Evolutionary conservation across 2,113 vertebrate genomes (phyloP), one percentile per base, ranked within the genome.

Genomic region (Podocnemis expansa): DNA sequence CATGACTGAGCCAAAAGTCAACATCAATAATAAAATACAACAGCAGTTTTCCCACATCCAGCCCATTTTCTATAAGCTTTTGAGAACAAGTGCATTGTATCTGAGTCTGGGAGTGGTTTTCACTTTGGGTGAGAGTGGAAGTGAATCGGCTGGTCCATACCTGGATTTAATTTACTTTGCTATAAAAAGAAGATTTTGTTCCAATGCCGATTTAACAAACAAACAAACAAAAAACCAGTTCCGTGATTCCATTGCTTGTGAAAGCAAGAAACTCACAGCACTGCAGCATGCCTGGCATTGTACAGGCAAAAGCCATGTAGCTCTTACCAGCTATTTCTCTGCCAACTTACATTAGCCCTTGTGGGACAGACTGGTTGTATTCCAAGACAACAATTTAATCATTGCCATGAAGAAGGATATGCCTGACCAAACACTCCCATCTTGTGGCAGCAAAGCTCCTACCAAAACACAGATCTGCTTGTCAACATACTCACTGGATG

Each of bases 91-190:
- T 63, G 2, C 27, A n/a, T 84, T 82, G 81, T 27, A 21, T 19
- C 3, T 6, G 43, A 93, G 52, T 12, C 55, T 0, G 1, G 49
- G 38, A 85, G 9, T 51, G n/a, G 41, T 17, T 95, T 93, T 45
- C 56, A 80, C 24, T 11, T 76, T 76, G 41, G 11, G 56, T 8
- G 45, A 45, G n/a, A 86, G 60, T 88, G 85, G 85, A 95, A 90
- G 27, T 21, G 24, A 84, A 54, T 49, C 43, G 73, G 45, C 85
- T 93, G 95, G 70, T 38, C 91, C 38, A 41, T 54, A 60, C 73
- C 92, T 79, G 51, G 67, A 93, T 93, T 89, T 70, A 85, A 93
- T 91, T 95, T 92, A 84, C 82, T 5, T 52, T 91, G 82, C 56
- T 91, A 82, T 60, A 79, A 85, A 70, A 43, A 92, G 79, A 88